Base-by-base conservation (phyloP, 2,888 invertebrate species). In the Mesopsocus fuscifrons region DNA sequence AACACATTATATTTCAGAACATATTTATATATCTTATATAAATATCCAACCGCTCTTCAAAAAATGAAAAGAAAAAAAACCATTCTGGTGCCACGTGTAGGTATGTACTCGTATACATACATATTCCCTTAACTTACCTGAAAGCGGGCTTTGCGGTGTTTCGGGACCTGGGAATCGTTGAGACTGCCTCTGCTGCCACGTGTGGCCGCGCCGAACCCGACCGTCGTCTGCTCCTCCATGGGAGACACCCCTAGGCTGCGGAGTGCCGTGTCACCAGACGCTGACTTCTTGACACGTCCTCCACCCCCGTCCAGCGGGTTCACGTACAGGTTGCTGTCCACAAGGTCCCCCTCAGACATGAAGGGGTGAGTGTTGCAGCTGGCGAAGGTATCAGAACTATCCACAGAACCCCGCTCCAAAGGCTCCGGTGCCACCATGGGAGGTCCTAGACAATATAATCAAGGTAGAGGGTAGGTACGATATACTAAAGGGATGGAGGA, bases 321-420 rank as follows among this genome's bases (percentile, higher is more conserved):
- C 59, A 87, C 80, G 65, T 87, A 87, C 58, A 87, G 69, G 68
- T 84, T 85, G 61, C 83, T 83, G 62, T 75, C 74, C 61, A 77
- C 77, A 57, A 77, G 68, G 66, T 78, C 78, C 59, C 74, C 78
- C 68, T 84, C 82, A 55, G 87, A 87, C 64, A 81, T 76, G 67
- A 83, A 88, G 57, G 88, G 88, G 69, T 91, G 89, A 57, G 92
- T 91, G 68, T 88, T 83, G 69, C 92, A 92, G 66, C 88, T 91
- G 63, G 88, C 88, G 66, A 88, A 94, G 52, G 92, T 92, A 65
- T 92, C 92, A 57, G 88, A 81, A 66, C 88, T 79, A 67, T 72
- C 71, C 52, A 72, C 66, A 55, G 71, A 71, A 49, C 68, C 71
- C 55, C 69, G 53, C n/a, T n/a, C n/a, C n/a, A n/a, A n/a, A n/a